Evolutionary conservation across 2,797 vertebrate genomes (phyloP).

Genomic region (Pipistrellus pipistrellus): DNA sequence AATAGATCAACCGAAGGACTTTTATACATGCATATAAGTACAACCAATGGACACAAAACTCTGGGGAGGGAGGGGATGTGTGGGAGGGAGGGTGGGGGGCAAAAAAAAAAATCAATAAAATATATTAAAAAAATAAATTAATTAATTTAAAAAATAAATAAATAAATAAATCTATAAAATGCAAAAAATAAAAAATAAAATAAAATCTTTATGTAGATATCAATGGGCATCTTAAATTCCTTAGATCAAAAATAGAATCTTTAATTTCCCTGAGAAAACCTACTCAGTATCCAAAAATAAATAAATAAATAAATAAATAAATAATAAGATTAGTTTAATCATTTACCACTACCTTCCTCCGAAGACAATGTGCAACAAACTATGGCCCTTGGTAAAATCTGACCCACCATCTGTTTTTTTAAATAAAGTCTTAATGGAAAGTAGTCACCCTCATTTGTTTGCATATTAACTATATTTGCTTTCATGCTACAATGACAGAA

Average conservation of each 20-base stretch:
- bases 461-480: background rate
- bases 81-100: too few relatives aligned
- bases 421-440: slow-evolving; percentile 23
- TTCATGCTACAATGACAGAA: background rate
- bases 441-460: background rate
- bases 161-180: too few relatives aligned
- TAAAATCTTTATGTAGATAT: background rate
- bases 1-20: too few relatives aligned
- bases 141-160: too few relatives aligned
- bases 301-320: background rate
- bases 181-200: too few relatives aligned
- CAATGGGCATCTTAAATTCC: background rate
- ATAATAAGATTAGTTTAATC: background rate
- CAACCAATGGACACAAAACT: too few relatives aligned
- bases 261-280: slow-evolving; percentile 11
- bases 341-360: background rate
- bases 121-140: too few relatives aligned
- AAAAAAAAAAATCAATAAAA: too few relatives aligned
- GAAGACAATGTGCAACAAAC: background rate
- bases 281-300: background rate
- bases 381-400: background rate
- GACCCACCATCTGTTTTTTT: background rate
- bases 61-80: too few relatives aligned
- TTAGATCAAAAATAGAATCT: slow-evolving; percentile 6
- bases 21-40: too few relatives aligned